Base-by-base conservation (phyloP, 2,888 invertebrate genomes). In the Notodonta dromedarius region DNA sequence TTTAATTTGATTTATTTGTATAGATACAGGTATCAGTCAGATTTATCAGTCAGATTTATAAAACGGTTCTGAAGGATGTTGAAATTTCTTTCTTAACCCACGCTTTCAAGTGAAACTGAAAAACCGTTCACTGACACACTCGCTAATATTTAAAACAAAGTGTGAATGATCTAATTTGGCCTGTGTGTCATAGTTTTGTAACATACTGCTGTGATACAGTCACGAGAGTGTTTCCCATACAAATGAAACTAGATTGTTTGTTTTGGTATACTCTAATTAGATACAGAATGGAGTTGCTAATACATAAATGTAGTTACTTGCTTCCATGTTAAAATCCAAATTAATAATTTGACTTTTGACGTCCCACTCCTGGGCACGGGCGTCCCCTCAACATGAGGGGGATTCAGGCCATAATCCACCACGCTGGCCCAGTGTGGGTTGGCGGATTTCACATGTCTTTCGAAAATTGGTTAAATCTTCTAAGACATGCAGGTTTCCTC, bases 111-210 rank as follows among this genome's bases (percentile, higher is more conserved):
- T 63, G 71, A 73, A 74, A 75, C 64, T 70, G 68, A 73, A 73
- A 72, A 70, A 63, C 65, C 65, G 56, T 63, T 67, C 13, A 42
- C 32, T 56, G 39, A 52, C 64, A 59, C 59, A 66, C 42, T 64
- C 63, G 69, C 68, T 74, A 77, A 77, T 70, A 60, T 63, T 53
- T 42, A 62, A 55, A 70, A 70, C 77, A 72, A 70, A 57, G 69
- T 65, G 54, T 57, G 60, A 60, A 60, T 59, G 60, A 16, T 73
- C 65, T 60, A 66, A 74, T 66, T 70, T 65, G 62, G 56, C 61
- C 61, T 59, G 57, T 74, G 69, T 76, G 76, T 77, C 76, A 76
- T 70, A 63, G 66, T 68, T 70, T 71, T 62, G 55, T 66, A 60
- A 44, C 74, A 57, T 61, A 75, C 55, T 65, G 24, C 65, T 71